phyloP scores from a whole-genome alignment of 2,113 vertebrate genomes.

The Gulo gulo region DNA sequence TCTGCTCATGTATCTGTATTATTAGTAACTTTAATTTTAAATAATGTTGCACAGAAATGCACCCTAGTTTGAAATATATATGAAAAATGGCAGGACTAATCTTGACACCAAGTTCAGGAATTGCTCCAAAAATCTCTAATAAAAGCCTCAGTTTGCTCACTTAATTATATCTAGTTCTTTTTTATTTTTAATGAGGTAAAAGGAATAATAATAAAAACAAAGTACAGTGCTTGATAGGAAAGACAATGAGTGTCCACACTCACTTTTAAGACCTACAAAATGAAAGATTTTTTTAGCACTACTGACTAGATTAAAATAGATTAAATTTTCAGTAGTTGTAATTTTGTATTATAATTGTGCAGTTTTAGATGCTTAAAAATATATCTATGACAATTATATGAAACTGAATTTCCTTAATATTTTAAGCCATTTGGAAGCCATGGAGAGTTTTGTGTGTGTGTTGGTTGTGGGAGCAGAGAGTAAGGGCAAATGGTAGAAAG shows the following conservation, averaged over 20 bases:
- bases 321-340: not conserved
- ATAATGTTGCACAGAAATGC: not conserved
- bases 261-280: not conserved
- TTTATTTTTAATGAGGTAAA: not conserved
- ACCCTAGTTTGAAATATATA: not conserved
- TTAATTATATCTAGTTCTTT: not conserved
- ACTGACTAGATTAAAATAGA: not conserved
- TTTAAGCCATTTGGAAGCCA: not conserved
- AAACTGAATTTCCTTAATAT: not conserved
- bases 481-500: not conserved
- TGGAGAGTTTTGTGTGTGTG: not conserved
- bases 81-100: not conserved
- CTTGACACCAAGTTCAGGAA: not conserved
- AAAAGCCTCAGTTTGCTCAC: not conserved
- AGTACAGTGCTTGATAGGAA: not conserved
- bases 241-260: not conserved
- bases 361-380: not conserved
- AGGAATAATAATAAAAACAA: not conserved
- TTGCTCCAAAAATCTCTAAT: not conserved
- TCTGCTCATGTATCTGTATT: not conserved
- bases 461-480: fast-evolving
- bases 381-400: not conserved
- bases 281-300: not conserved
- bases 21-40: not conserved
- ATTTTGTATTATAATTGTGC: not conserved